Conservation (phyloP, 2,888 invertebrate genomes). For the Microdon myrmicae region DNA sequence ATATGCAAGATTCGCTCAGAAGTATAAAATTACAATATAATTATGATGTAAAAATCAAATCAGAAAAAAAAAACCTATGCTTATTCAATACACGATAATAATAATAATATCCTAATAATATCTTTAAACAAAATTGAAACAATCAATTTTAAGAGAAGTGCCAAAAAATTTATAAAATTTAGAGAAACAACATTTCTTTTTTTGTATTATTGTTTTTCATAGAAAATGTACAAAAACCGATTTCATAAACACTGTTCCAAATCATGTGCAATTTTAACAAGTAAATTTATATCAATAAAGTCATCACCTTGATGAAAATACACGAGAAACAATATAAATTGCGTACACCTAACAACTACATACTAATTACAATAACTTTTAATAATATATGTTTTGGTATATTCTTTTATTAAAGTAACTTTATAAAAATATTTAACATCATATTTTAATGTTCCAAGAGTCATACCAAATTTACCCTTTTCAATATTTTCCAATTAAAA, state of each 20-base stretch:
- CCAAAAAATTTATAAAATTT: slow-evolving; percentile 52
- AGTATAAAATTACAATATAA: no score
- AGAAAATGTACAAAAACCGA: slow-evolving; percentile 37
- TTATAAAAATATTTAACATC: slow-evolving; percentile 8
- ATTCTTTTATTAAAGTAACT: slow-evolving; percentile 4
- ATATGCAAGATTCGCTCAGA: no score
- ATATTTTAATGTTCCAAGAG: no score
- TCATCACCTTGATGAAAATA: no score
- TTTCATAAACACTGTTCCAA: no score
- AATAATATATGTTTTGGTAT: slow-evolving; percentile 1
- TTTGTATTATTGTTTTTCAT: slow-evolving; percentile 40
- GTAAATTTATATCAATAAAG: no score
- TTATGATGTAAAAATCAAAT: no score
- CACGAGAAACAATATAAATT: no score
- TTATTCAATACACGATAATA: no score
- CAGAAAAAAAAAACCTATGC: no score
- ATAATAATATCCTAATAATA: no score
- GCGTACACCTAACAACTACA: slow-evolving; percentile 10
- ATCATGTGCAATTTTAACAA: neutral
- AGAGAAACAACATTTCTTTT: slow-evolving; percentile 20
- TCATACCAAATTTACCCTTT: slow-evolving; percentile 19
- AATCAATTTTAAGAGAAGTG: slow-evolving; percentile 20
- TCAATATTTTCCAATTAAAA: slow-evolving; percentile 1
- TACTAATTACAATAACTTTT: slow-evolving; percentile 37
- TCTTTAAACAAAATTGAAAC: slow-evolving; percentile 20